Evolutionary conservation across 2,113 vertebrate genomes (phyloP).

Genomic region (Hystrix cristata): DNA sequence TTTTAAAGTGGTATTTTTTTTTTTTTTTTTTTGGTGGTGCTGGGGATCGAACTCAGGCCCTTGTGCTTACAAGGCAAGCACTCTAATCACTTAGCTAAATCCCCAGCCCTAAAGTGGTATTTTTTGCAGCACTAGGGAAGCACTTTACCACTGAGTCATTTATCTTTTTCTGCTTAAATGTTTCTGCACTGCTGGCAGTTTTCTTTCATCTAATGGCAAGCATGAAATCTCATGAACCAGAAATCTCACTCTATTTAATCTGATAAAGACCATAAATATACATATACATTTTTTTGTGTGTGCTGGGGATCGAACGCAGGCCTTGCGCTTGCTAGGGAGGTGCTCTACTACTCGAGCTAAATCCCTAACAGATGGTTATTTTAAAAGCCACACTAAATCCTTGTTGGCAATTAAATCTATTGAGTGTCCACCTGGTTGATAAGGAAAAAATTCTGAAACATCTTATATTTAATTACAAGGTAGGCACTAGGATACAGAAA

Average conservation of each 20-base stretch:
- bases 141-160: neutral
- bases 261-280: neutral
- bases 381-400: neutral
- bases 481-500: neutral
- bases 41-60: too few species aligned
- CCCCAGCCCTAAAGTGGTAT: too few species aligned
- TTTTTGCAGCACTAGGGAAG: neutral
- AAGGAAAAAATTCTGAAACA: neutral
- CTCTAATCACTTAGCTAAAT: too few species aligned
- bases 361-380: neutral
- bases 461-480: neutral
- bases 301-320: too few species aligned
- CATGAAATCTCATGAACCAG: slow-evolving; percentile 5
- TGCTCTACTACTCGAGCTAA: too few species aligned
- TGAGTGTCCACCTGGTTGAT: neutral
- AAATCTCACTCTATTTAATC: slow-evolving; percentile 20
- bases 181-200: neutral
- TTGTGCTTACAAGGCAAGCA: too few species aligned
- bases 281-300: too few species aligned
- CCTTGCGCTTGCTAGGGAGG: neutral
- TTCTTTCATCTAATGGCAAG: neutral
- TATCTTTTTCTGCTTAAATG: neutral
- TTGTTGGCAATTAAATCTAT: neutral
- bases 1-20: neutral
- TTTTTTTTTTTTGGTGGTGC: too few species aligned